Evolutionary conservation across 1,140 invertebrate genomes (phyloP).

Genomic region (Sarcophaga bullata): DNA sequence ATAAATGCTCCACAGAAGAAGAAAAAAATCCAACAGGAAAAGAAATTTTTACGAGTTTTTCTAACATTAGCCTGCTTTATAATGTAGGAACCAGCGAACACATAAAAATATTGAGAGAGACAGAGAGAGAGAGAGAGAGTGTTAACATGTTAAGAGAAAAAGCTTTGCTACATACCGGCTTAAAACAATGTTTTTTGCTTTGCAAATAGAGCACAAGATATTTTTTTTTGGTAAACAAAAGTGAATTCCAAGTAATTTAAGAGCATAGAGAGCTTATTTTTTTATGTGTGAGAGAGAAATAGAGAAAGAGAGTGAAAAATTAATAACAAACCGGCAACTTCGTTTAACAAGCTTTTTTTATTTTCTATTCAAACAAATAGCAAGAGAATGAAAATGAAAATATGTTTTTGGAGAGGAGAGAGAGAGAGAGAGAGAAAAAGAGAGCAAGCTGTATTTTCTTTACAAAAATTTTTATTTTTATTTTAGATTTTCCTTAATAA

Average conservation of each 20-base stretch:
- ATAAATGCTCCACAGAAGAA: neutral
- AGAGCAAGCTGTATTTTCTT: neutral
- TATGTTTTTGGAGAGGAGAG: neutral
- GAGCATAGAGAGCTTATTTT: neutral
- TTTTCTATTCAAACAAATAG: too few relatives aligned
- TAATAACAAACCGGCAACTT: conserved; percentile 18
- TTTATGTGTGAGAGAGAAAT: neutral
- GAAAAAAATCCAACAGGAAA: neutral
- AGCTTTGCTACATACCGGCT: too few relatives aligned
- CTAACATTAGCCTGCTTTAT: neutral
- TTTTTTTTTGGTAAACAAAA: too few relatives aligned
- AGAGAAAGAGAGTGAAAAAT: neutral
- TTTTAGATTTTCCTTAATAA: too few relatives aligned
- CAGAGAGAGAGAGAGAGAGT: neutral
- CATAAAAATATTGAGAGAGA: neutral
- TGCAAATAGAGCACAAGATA: too few relatives aligned
- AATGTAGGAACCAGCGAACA: neutral
- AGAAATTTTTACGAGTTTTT: neutral
- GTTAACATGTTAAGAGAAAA: neutral
- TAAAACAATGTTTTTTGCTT: too few relatives aligned
- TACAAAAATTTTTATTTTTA: neutral
- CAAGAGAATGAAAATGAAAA: neutral
- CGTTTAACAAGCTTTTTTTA: conserved; percentile 7
- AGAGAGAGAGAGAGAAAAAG: neutral
- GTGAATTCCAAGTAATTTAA: neutral